Evolutionary conservation across 2,113 vertebrate genomes (phyloP).

Genomic region (Hucho hucho): DNA sequence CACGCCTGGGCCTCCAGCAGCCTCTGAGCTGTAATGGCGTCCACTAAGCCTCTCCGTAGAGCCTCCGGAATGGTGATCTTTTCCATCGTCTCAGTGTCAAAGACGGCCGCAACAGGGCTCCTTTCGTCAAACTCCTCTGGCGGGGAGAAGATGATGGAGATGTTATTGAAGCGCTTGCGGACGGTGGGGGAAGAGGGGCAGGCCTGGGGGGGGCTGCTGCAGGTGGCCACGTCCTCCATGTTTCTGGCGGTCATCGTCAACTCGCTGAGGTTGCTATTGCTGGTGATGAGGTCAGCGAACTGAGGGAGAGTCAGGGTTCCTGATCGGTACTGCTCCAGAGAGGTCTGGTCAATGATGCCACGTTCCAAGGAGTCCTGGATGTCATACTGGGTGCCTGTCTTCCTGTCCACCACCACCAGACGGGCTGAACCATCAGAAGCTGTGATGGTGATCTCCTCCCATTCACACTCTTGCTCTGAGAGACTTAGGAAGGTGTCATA

Average conservation of each 20-base stretch:
- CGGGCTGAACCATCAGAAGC: conserved; percentile 84
- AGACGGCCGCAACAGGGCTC: conserved; percentile 92
- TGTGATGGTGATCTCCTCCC: conserved; percentile 96
- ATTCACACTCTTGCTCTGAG: conserved; percentile 96
- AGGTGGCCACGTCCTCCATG: conserved; percentile 70
- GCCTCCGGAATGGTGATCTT: conserved; percentile 92
- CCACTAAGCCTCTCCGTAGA: conserved; percentile 87
- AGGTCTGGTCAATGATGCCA: conserved; percentile 78
- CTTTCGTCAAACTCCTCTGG: conserved; percentile 87
- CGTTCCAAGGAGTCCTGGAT: conserved; percentile 85
- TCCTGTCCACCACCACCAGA: conserved; percentile 89
- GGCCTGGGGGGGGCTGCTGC: conserved; percentile 68
- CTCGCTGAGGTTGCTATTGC: conserved; percentile 63
- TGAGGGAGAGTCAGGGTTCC: conserved; percentile 87
- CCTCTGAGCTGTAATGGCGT: conserved; percentile 90
- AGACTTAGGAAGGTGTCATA: conserved; percentile 91
- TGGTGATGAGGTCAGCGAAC: conserved; percentile 89
- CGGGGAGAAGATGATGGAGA: conserved; percentile 79
- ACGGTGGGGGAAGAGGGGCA: conserved; percentile 72
- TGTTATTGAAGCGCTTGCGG: conserved; percentile 70
- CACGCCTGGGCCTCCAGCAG: conserved; percentile 93
- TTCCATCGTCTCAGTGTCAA: conserved; percentile 94
- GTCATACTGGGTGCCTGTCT: conserved; percentile 93
- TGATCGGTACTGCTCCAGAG: conserved; percentile 85
- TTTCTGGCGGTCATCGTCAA: conserved; percentile 64